A percentile compares a stretch with the other conserved stretches of the same genome.
Evolutionary conservation across 2,888 invertebrate species (phyloP).

Genomic region (Cryptus armator): DNA sequence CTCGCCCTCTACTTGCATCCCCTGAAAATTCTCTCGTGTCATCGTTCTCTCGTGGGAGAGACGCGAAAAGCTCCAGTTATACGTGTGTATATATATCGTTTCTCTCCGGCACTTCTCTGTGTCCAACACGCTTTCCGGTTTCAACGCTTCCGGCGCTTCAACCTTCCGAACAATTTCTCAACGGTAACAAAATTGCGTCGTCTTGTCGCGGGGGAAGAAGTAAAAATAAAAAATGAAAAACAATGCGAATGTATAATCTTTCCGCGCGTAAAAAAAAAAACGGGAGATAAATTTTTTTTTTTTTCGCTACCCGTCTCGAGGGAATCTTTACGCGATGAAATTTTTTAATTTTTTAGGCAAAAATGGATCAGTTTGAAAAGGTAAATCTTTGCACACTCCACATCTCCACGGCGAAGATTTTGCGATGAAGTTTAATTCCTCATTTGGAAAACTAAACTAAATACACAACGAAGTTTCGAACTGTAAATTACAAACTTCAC

Average conservation of each 20-base stretch:
- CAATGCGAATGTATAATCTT: neutral
- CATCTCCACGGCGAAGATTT: too few relatives aligned
- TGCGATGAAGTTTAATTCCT: too few relatives aligned
- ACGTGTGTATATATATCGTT: neutral
- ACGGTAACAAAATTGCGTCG: conserved; percentile 17
- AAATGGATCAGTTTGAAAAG: too few relatives aligned
- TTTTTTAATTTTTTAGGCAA: too few relatives aligned
- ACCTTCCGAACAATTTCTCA: conserved; percentile 21
- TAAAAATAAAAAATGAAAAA: neutral
- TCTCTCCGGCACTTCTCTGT: neutral
- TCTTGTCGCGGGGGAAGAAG: neutral
- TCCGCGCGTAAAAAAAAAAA: neutral
- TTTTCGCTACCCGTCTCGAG: too few relatives aligned
- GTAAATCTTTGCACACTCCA: too few relatives aligned
- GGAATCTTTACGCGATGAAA: too few relatives aligned
- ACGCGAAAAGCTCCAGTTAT: conserved; percentile 20
- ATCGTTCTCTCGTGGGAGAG: conserved; percentile 32
- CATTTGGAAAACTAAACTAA: too few relatives aligned
- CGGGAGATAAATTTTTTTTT: neutral
- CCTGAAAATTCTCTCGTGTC: conserved; percentile 45
- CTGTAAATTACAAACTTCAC: neutral
- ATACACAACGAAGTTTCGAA: neutral
- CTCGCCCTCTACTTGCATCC: conserved; percentile 9
- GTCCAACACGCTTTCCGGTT: neutral
- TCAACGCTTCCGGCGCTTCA: conserved; percentile 3